Evolutionary conservation across 2,797 vertebrate species (phyloP), one percentile per base, ranked within the genome.

Genomic region (Neostethus bicornis): DNA sequence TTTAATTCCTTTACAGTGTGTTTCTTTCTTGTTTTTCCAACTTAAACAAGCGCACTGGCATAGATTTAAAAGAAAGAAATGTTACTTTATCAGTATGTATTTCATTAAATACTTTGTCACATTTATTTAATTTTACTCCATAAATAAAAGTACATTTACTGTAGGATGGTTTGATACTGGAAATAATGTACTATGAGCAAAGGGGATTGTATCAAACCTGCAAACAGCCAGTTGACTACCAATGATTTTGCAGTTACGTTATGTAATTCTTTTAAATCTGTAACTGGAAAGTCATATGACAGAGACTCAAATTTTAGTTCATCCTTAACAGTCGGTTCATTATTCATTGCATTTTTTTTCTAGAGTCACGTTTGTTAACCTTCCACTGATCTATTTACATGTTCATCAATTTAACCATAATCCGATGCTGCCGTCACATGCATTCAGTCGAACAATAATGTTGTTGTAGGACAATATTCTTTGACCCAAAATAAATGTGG

Each of bases 321-420:
- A 28, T 24, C 21, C 63, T 62, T 55, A 14, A 19, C 4, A 9
- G 10, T 20, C 10, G 16, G 1, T 35, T 9, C 13, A 9, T 42
- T 7, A 10, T 7, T 25, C 12, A 14, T 43, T 23, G n/a, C 7
- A 31, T 9, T 16, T 31, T 64, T 50, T 38, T 37, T 16, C 31
- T 32, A 24, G 9, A 47, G 35, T 44, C 32, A 12, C 41, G 26
- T 37, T 23, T 45, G 21, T 31, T 34, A 10, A 37, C 7, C 17
- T 21, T 26, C 23, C 39, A 7, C 7, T 34, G 24, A 45, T 50
- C 51, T 50, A 60, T 65, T 65, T 60, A 32, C 38, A 66, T 42
- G 13, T 49, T 25, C 76, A 74, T 65, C 67, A 55, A 70, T 77
- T 66, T 25, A 50, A 41, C 55, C 32, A 46, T 66, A 67, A 54